These are phyloP conservation scores for Tethya wilhelma DNA, from an alignment of 37 sponge, comb jelly and placozoan genomes.

Conservation along the genomic window DNA sequence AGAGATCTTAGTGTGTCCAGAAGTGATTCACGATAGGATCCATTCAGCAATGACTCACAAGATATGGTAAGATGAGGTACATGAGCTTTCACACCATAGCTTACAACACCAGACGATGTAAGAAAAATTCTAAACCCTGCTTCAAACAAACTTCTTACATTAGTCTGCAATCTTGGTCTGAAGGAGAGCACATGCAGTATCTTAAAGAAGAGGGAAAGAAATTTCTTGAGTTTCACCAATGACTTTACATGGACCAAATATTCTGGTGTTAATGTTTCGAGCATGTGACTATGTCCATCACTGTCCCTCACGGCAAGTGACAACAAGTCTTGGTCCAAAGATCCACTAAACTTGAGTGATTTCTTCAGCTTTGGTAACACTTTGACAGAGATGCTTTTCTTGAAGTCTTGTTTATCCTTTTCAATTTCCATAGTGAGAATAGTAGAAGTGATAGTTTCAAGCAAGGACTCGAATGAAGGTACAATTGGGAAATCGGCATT, in stretches of 20 bases:
- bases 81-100: background rate
- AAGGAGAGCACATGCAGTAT: slow-evolving; percentile 12
- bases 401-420: background rate
- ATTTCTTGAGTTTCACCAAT: slow-evolving; percentile 1
- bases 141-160: background rate
- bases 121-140: slow-evolving; percentile 5
- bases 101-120: background rate
- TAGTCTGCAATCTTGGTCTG: slow-evolving; percentile 4
- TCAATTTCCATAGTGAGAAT: background rate
- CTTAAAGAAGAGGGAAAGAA: slow-evolving; percentile 10
- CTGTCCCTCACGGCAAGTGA: background rate
- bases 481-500: too few species aligned
- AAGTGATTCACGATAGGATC: background rate
- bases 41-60: background rate
- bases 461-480: too few species aligned
- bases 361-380: slow-evolving; percentile 2
- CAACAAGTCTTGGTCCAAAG: background rate
- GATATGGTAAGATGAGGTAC: slow-evolving; percentile 8
- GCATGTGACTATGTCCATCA: background rate
- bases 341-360: background rate
- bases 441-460: background rate
- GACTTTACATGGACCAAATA: slow-evolving; percentile 7
- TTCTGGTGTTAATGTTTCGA: too few species aligned
- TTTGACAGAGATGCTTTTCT: background rate
- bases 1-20: background rate